Evolutionary conservation across 2,888 invertebrate species (phyloP), one percentile per base, ranked within the genome.

Genomic region (Meiosimyza decipiens): DNA sequence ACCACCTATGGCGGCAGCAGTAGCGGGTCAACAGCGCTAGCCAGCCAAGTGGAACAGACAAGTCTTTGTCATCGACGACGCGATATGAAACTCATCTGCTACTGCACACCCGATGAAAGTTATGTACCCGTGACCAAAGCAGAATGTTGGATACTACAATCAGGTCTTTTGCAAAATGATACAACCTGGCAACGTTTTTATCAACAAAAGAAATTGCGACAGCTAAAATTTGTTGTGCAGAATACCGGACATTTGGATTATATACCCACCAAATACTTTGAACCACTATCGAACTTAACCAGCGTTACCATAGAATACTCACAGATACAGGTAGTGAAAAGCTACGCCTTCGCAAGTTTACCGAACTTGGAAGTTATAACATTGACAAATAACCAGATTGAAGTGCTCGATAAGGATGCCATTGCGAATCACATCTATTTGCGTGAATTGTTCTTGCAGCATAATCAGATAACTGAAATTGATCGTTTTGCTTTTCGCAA

Each of bases 131-230:
- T 92, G 28, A 91, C 92, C 59, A 91, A 92, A 79, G 93, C 92
- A 63, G 93, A 93, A 85, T 95, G 95, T 84, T 91, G 92, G 91
- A 90, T 95, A 62, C 92, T 94, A 86, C 91, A 91, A 78, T 89
- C 90, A 55, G 91, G 91, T 59, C 89, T 93, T 81, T 89, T 91
- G 9, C 89, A 89, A 73, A 92, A 92, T 79, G 92, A 94, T 83
- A 90, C 90, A 75, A 90, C 93, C 80, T 95, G 95, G 94, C 90
- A 90, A 77, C 90, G 92, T 81, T 94, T 94, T 85, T 89, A 90
- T 28, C 92, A 92, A 50, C 94, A 95, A 85, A 91, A 91, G 64
- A 89, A 90, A 80, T 86, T 94, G 77, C 89, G 91, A 81, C 91
- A 91, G 84, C 89, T 95, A 79, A 91, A 91, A 81, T 91, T 95